phyloP scores from a whole-genome alignment of 2,888 invertebrate species.

The Dascillus cervinus region DNA sequence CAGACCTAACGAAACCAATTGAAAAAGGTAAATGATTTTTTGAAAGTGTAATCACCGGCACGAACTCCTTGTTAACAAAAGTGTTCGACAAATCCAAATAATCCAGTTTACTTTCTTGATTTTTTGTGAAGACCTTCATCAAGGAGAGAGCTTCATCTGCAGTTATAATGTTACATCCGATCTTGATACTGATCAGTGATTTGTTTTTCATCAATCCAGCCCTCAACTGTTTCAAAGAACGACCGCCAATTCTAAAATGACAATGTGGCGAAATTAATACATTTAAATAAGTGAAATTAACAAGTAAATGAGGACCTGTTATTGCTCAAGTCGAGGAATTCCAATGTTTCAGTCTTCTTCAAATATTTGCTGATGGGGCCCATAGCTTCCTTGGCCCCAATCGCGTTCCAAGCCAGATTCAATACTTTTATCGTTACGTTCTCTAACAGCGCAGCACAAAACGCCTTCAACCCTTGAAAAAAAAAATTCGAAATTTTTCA shows the following conservation, averaged over 20 bases:
- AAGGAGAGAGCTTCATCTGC: conserved; percentile 42
- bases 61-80: conserved; percentile 41
- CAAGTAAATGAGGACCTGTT: conserved; percentile 35
- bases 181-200: conserved; percentile 39
- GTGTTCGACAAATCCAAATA: conserved; percentile 46
- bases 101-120: conserved; percentile 31
- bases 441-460: conserved; percentile 35
- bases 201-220: conserved; percentile 41
- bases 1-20: conserved; percentile 10
- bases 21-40: neutral
- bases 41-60: conserved; percentile 29
- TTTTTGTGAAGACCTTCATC: conserved; percentile 35
- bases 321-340: conserved; percentile 36
- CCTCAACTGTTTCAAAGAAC: conserved; percentile 34
- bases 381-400: conserved; percentile 32
- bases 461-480: conserved; percentile 32
- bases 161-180: conserved; percentile 47
- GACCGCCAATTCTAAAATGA: conserved; percentile 28
- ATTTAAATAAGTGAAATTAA: conserved; percentile 4
- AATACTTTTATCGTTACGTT: conserved; percentile 34
- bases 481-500: conserved; percentile 3
- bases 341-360: conserved; percentile 23
- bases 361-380: conserved; percentile 27
- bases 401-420: conserved; percentile 46
- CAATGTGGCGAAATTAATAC: neutral